phyloP scores from a whole-genome alignment of 2,888 invertebrate species.

The Noctua janthina region DNA sequence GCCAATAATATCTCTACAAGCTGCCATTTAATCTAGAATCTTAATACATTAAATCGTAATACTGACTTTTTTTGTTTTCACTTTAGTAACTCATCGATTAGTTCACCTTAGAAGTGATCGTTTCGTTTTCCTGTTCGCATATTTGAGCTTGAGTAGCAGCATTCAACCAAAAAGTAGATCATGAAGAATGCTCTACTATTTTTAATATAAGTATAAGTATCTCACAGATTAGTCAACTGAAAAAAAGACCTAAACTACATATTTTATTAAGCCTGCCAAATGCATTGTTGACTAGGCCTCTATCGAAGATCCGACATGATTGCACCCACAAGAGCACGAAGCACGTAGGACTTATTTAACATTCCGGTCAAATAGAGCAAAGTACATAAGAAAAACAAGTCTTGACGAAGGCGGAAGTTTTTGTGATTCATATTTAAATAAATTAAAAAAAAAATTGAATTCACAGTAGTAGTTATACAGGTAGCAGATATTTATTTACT shows the following conservation, averaged over 20 bases:
- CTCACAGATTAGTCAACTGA: no score
- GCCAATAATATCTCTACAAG: background rate
- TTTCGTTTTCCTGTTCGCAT: background rate
- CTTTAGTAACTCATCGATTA: background rate
- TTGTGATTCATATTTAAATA: slow-evolving; percentile 22
- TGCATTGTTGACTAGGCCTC: background rate
- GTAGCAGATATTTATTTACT: background rate
- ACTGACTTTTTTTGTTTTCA: background rate
- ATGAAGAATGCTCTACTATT: background rate
- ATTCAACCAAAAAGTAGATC: background rate
- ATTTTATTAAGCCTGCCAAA: background rate
- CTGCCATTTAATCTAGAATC: background rate
- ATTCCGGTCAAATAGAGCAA: slow-evolving; percentile 20
- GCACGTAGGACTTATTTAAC: slow-evolving; percentile 22
- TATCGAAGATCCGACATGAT: background rate
- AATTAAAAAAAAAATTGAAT: background rate
- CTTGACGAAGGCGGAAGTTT: slow-evolving; percentile 23
- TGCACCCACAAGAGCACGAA: background rate
- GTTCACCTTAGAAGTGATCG: background rate
- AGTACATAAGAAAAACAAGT: slow-evolving; percentile 13
- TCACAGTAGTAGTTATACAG: background rate
- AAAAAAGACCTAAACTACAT: no score
- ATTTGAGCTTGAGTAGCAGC: background rate
- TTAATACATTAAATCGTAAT: background rate
- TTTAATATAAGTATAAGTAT: background rate